These are phyloP conservation scores for Oceanodroma leucorhoa DNA, from an alignment of 2,797 vertebrate genomes.

Conservation along the genomic window DNA sequence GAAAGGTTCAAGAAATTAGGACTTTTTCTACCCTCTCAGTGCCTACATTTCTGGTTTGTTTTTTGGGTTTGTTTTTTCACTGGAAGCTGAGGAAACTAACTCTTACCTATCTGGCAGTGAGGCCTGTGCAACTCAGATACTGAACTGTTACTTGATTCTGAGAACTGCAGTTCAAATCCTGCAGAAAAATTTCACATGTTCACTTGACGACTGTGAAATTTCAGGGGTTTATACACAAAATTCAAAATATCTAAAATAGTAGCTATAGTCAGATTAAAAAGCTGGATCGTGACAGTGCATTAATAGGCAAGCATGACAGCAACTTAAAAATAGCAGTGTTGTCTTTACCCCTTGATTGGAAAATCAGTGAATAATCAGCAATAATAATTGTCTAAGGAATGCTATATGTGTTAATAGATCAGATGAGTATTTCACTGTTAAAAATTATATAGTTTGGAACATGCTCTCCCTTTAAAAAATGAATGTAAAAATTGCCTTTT, in stretches of 20 bases:
- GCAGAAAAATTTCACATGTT: background rate
- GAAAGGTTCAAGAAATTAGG: background rate
- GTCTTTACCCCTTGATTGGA: background rate
- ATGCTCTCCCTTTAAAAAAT: background rate
- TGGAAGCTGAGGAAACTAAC: background rate
- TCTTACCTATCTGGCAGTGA: background rate
- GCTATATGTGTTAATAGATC: background rate
- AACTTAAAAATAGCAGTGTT: background rate
- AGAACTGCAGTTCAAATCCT: background rate
- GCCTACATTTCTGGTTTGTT: background rate
- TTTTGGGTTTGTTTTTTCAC: background rate
- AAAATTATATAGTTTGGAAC: fast-evolving
- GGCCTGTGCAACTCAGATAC: background rate
- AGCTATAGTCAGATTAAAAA: background rate
- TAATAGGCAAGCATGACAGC: background rate
- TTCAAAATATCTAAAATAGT: background rate
- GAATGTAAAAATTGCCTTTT: background rate
- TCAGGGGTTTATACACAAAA: background rate
- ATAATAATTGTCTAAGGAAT: background rate
- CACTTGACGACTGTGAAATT: background rate
- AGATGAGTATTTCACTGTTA: background rate
- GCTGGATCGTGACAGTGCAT: background rate
- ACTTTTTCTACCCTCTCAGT: background rate
- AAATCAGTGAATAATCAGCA: background rate
- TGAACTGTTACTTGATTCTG: background rate